Percentiles rank a stretch among this genome's conserved stretches.
Evolutionary conservation across 2,888 invertebrate genomes (phyloP).

Genomic region (Crocallis elinguaria): DNA sequence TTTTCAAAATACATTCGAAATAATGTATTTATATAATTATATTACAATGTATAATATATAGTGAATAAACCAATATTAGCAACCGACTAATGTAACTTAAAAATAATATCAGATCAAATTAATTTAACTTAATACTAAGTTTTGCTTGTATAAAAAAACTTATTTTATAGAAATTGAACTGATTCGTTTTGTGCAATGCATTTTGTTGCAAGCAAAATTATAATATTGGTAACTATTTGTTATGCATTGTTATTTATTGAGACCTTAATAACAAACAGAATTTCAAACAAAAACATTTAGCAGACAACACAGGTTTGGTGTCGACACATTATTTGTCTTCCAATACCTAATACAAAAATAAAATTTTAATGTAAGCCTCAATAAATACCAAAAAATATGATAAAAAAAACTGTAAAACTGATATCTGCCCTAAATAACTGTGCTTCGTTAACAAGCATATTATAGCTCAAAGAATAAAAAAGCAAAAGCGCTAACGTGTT

Average conservation of each 20-base stretch:
- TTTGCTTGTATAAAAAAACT: slow-evolving; percentile 44
- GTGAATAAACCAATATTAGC: slow-evolving; percentile 42
- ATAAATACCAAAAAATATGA: slow-evolving; percentile 23
- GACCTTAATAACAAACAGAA: background rate
- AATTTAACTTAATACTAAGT: slow-evolving; percentile 46
- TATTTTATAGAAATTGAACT: slow-evolving; percentile 56
- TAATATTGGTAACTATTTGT: slow-evolving; percentile 58
- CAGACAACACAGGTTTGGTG: no score
- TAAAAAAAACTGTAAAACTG: slow-evolving; percentile 2
- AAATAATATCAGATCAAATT: slow-evolving; percentile 58
- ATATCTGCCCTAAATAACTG: background rate
- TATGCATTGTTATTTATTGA: slow-evolving; percentile 27
- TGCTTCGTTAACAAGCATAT: slow-evolving; percentile 3
- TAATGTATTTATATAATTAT: slow-evolving; percentile 47
- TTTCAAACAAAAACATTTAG: background rate
- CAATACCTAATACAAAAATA: background rate
- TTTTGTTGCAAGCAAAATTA: slow-evolving; percentile 46
- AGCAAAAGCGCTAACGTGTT: slow-evolving; percentile 18
- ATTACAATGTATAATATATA: slow-evolving; percentile 46
- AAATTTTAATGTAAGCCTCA: no score
- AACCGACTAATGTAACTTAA: slow-evolving; percentile 41
- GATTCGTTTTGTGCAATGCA: slow-evolving; percentile 63
- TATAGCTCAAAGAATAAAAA: slow-evolving; percentile 1
- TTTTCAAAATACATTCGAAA: slow-evolving; percentile 69
- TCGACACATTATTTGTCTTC: no score